Base-by-base conservation (phyloP, 2,113 vertebrate species). In the Oxygymnocypris stewartii region DNA sequence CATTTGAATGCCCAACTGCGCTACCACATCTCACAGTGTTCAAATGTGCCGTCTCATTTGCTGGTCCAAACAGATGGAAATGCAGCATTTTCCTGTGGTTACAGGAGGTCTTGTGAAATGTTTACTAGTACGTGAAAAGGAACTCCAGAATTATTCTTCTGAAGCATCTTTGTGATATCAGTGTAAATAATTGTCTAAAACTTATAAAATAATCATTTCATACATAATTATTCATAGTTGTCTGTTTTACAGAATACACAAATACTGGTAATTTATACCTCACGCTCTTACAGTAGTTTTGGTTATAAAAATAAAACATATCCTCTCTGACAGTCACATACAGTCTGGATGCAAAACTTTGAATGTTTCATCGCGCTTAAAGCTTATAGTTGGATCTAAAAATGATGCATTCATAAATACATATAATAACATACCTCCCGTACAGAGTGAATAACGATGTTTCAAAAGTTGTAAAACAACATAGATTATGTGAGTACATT, bases 21-120 rank as follows among this genome's bases (percentile, higher is more conserved):
- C 81, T 87, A 49, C 9, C 69, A 84, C 87, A 76, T 87, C 82
- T 88, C 85, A 42, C 14, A 89, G 74, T 81, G 76, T 79, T 83
- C 82, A 83, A 83, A 90, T 90, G 89, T 84, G 89, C 77, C 89
- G 57, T 80, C 74, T 74, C 37, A 84, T 71, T 75, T 82, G 28
- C 69, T 82, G 35, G 57, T 35, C 67, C 23, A 59, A 49, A 25
- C 57, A 88, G 47, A 78, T 18, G 44, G 77, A 76, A 84, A 16
- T 20, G 59, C 20, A 61, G 20, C 20, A n/a, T 74, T 88, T 82
- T 85, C 12, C n/a, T 35, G 65, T 73, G 78, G 79, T 23, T 44
- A 23, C 10, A 54, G 54, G 54, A n/a, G 59, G 49, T 35, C 28
- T 54, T 78, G 59, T 80, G 28, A 80, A 61, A 80, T 28, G 12